Base-by-base conservation (phyloP, 2,888 invertebrate genomes). In the Epistrophella euchroma region DNA sequence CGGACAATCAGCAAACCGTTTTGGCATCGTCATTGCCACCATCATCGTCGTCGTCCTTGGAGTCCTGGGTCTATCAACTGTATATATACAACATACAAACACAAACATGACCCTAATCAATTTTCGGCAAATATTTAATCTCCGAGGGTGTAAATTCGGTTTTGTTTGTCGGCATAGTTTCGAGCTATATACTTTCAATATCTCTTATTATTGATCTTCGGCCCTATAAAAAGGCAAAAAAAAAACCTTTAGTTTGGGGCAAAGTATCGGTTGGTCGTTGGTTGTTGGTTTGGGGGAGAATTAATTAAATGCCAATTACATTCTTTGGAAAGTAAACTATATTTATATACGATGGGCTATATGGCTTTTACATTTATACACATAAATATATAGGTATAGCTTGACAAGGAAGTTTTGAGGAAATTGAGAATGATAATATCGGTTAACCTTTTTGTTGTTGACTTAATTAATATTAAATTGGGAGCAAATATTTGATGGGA, bases 21-120 rank as follows among this genome's bases (percentile, higher is more conserved):
- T 35, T 28, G 17, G 32, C 62, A 45, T 35, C 22, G 37, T 40
- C 50, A 15, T 66, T n/a, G 58, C 35, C 55, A 43, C 32, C 28
- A 19, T 13, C 17, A 56, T 64, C 37, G 17, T 52, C 58, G 13
- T 62, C 17, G 75, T 43, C 43, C 10, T 71, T 50, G 71, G 28
- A 32, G 68, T 68, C 5, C 22, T 55, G 40, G 71, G 45, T 68
- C 56, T 55, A 72, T 80, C 40, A 35, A 47, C 25, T 32, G 11
- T n/a, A 15, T 32, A 3, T 28, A 32, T 32, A 32, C 32, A 7
- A 9, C 15, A 9, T 52, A 3, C n/a, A 66, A 15, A 47, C 45
- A 37, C 70, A 85, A 85, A 85, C 85, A 85, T 81, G 68, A 76
- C 76, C 76, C 85, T 81, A 81, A 85, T 85, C 85, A 85, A 81